These are phyloP conservation scores for Apodemus sylvaticus DNA, from an alignment of 2,113 vertebrate genomes.

Conservation along the genomic window DNA sequence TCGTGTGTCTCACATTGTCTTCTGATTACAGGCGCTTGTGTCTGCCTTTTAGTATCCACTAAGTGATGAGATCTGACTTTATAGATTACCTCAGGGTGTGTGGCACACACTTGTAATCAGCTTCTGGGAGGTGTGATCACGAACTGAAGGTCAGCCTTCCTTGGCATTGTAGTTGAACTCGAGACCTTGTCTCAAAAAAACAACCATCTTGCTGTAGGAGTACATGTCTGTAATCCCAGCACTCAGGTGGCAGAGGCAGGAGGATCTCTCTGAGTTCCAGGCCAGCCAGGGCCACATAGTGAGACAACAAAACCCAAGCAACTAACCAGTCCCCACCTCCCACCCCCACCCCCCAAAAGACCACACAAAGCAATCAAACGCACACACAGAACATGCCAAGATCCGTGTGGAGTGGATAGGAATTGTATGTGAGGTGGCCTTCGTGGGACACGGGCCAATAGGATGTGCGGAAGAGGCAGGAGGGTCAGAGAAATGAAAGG, in stretches of 20 bases:
- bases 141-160: not conserved
- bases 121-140: not conserved
- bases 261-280: not conserved
- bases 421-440: not conserved
- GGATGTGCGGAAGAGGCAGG: not conserved
- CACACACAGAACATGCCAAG: not conserved
- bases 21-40: not conserved
- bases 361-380: not conserved
- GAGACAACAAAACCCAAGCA: not conserved
- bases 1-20: not conserved
- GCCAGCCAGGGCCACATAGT: not conserved
- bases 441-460: not conserved
- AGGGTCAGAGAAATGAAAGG: not conserved
- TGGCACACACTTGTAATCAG: not conserved
- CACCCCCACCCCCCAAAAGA: not conserved
- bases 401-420: not conserved
- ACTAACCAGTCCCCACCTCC: fast-evolving
- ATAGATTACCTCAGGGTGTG: not conserved
- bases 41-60: not conserved
- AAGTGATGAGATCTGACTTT: not conserved
- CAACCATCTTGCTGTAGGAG: not conserved
- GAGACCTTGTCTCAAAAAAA: not conserved
- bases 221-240: not conserved
- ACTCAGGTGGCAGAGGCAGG: not conserved
- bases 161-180: not conserved